Percentiles rank a stretch among this genome's conserved stretches.
phyloP scores from a whole-genome alignment of 1,140 invertebrate genomes.

The Ceratina japonica region DNA sequence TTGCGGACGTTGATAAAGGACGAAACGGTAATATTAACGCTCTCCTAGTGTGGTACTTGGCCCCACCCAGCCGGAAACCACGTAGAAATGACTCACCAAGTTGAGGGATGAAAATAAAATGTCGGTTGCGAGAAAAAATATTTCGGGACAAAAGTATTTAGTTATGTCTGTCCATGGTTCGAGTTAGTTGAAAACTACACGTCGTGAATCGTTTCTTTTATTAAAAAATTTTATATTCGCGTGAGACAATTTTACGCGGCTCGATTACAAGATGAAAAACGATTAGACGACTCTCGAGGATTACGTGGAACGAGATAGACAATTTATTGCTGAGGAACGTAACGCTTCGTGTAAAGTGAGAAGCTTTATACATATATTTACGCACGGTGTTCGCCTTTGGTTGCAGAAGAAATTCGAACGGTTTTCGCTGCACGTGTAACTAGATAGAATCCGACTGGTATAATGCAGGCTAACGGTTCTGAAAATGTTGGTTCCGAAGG shows the following conservation, averaged over 20 bases:
- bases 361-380: background rate
- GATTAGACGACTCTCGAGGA: background rate
- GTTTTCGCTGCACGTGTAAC: background rate
- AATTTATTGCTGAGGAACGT: too few relatives aligned
- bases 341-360: background rate
- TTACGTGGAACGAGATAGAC: too few relatives aligned
- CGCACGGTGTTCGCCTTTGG: background rate
- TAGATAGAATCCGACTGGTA: background rate
- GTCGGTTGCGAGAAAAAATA: background rate
- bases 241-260: background rate
- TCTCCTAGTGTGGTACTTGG: slow-evolving; percentile 21
- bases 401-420: slow-evolving; percentile 11
- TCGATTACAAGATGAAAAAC: background rate
- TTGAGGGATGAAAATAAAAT: slow-evolving; percentile 44
- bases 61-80: slow-evolving; percentile 48
- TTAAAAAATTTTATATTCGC: background rate
- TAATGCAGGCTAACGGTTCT: slow-evolving; percentile 76
- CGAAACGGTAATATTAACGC: slow-evolving; percentile 8
- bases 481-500: slow-evolving; percentile 73
- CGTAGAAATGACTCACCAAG: slow-evolving; percentile 43
- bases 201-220: background rate
- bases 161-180: background rate
- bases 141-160: slow-evolving; percentile 7
- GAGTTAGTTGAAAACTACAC: slow-evolving; percentile 1
- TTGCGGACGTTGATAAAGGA: background rate